Percentiles rank a stretch among this genome's conserved stretches.
phyloP scores from a whole-genome alignment of 1,140 invertebrate species.

The Meloidogyne chitwoodi region DNA sequence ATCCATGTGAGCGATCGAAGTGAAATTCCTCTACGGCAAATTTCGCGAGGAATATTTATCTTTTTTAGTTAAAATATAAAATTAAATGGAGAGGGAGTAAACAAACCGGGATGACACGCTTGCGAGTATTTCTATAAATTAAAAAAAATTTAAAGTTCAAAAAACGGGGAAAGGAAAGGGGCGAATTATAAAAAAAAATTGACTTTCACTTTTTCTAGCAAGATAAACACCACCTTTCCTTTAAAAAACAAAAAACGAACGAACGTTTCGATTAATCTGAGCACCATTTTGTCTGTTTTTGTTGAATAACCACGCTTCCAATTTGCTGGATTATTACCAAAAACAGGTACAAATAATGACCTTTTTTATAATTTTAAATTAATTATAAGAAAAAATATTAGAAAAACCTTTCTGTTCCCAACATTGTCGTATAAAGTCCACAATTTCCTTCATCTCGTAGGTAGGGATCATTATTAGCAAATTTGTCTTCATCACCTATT shows the following conservation, averaged over 20 bases:
- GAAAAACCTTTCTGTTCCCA: constrained; percentile 47
- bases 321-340: constrained; percentile 44
- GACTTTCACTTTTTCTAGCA: no score
- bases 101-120: constrained; percentile 35
- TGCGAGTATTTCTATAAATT: constrained; percentile 38
- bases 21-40: constrained; percentile 45
- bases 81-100: background rate
- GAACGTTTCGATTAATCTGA: constrained; percentile 40
- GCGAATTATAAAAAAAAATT: no score
- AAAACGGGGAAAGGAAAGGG: no score
- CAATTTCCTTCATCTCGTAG: constrained; percentile 42
- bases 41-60: constrained; percentile 34
- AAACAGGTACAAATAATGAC: constrained; percentile 47
- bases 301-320: constrained; percentile 47
- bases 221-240: background rate
- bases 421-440: constrained; percentile 45
- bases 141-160: no score
- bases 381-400: background rate
- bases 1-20: constrained; percentile 40
- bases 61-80: background rate
- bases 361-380: constrained; percentile 19
- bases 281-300: constrained; percentile 48
- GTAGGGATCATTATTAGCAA: constrained; percentile 23
- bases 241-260: background rate
- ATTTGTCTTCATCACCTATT: constrained; percentile 14